Evolutionary conservation across 2,888 invertebrate species (phyloP).

Genomic region (Eudiplozoon nipponicum): DNA sequence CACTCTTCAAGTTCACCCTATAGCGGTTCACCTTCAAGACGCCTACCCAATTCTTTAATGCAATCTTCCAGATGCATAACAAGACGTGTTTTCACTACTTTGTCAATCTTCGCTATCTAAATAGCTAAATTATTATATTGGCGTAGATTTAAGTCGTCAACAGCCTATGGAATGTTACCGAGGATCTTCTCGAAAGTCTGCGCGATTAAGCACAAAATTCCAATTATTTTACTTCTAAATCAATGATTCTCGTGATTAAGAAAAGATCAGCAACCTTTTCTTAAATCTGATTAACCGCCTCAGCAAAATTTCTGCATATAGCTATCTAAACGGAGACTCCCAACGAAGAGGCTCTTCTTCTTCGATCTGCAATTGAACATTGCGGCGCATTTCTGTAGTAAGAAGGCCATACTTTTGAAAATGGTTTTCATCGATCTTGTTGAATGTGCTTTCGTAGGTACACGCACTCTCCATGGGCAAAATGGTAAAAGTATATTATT

Average conservation of each 20-base stretch:
- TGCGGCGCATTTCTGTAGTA: constrained; percentile 67
- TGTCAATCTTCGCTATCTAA: constrained; percentile 75
- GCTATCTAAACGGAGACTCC: no score
- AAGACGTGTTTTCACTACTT: constrained; percentile 71
- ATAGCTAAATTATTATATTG: constrained; percentile 83
- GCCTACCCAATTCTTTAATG: constrained; percentile 76
- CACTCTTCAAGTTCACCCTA: constrained; percentile 29
- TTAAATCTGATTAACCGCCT: constrained; percentile 70
- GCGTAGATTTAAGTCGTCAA: constrained; percentile 71
- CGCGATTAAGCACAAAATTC: constrained; percentile 90
- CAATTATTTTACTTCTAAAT: constrained; percentile 64
- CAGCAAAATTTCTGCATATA: no score
- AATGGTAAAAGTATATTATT: constrained; percentile 86
- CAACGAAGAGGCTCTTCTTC: no score
- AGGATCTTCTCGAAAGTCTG: constrained; percentile 61
- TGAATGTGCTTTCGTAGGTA: constrained; percentile 32
- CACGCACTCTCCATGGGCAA: constrained; percentile 81
- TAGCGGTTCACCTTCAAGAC: no score
- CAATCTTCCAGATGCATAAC: constrained; percentile 67
- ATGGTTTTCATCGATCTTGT: constrained; percentile 20
- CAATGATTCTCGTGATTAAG: constrained; percentile 46
- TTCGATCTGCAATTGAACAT: no score
- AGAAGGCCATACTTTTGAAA: constrained; percentile 43
- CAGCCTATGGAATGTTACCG: constrained; percentile 52
- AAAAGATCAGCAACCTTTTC: constrained; percentile 60